Evolutionary conservation across 2,113 vertebrate genomes (phyloP).

Genomic region (Chloebia gouldiae): DNA sequence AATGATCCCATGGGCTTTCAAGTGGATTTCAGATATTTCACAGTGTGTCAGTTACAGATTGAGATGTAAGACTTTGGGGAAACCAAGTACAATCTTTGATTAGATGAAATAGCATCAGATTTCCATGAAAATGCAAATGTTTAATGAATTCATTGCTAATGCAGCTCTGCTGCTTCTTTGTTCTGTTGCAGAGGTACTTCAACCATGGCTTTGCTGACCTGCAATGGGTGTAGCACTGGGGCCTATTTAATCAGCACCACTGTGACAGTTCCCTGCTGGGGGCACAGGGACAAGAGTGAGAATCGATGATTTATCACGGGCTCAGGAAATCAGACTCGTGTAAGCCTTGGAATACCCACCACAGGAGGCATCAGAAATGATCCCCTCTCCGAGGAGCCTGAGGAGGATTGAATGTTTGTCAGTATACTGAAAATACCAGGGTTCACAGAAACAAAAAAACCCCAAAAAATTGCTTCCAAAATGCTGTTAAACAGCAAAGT

Average conservation of each 20-base stretch:
- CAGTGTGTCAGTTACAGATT: conserved; percentile 48
- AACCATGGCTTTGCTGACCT: not conserved
- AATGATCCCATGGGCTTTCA: conserved; percentile 26
- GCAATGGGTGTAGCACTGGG: not conserved
- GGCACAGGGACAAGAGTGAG: not conserved
- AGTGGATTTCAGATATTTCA: conserved; percentile 55
- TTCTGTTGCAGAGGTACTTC: not conserved
- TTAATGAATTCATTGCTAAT: not conserved
- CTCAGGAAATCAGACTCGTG: not conserved
- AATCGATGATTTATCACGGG: not conserved
- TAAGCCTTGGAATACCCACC: not conserved
- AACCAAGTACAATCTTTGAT: conserved; percentile 15
- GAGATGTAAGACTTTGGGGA: conserved; percentile 46
- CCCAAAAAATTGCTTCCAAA: not conserved
- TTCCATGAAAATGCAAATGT: conserved; percentile 48
- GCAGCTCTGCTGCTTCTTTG: not conserved
- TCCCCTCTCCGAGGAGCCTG: not conserved
- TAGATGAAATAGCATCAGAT: conserved; percentile 40
- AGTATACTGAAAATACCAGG: not conserved
- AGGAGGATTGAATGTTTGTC: not conserved
- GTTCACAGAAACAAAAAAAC: not conserved
- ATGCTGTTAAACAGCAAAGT: not conserved
- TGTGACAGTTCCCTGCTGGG: not conserved
- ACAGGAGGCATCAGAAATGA: not conserved
- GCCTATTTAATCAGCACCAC: not conserved